A percentile compares a stretch with the other conserved stretches of the same genome.
phyloP scores from a whole-genome alignment of 2,797 vertebrate species.

The Garrulus glandarius region DNA sequence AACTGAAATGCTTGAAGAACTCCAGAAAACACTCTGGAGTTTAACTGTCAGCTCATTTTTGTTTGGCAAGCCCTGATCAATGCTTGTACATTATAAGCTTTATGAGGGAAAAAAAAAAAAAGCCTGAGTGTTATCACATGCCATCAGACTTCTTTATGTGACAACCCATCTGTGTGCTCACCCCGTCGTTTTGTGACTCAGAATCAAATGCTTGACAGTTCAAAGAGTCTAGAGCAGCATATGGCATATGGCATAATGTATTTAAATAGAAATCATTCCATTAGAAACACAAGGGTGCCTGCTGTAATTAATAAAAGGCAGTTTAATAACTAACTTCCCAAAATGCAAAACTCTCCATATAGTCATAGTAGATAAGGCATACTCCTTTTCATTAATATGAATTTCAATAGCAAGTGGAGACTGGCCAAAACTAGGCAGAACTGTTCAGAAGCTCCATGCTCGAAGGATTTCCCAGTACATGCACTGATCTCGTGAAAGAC shows the following conservation, averaged over 20 bases:
- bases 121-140: constrained; percentile 16
- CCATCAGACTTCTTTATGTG: constrained; percentile 51
- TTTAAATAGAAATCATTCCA: constrained; percentile 57
- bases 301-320: constrained; percentile 34
- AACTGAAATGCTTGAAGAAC: constrained; percentile 44
- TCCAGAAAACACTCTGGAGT: background rate
- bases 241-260: constrained; percentile 49
- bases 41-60: constrained; percentile 50
- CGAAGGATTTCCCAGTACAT: rapidly evolving
- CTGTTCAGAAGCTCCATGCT: background rate
- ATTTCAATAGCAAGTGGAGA: background rate
- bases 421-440: background rate
- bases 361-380: background rate
- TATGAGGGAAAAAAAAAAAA: background rate
- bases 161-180: constrained; percentile 54
- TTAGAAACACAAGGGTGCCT: constrained; percentile 30
- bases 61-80: constrained; percentile 38
- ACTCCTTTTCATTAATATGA: background rate
- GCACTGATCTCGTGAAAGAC: background rate
- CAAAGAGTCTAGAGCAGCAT: constrained; percentile 61
- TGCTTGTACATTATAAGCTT: background rate
- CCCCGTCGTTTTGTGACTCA: background rate
- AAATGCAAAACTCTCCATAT: background rate
- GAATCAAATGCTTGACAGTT: constrained; percentile 47
- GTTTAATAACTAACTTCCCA: background rate